These are phyloP conservation scores for Arvicanthis niloticus DNA, from an alignment of 2,113 vertebrate species.

Conservation along the genomic window DNA sequence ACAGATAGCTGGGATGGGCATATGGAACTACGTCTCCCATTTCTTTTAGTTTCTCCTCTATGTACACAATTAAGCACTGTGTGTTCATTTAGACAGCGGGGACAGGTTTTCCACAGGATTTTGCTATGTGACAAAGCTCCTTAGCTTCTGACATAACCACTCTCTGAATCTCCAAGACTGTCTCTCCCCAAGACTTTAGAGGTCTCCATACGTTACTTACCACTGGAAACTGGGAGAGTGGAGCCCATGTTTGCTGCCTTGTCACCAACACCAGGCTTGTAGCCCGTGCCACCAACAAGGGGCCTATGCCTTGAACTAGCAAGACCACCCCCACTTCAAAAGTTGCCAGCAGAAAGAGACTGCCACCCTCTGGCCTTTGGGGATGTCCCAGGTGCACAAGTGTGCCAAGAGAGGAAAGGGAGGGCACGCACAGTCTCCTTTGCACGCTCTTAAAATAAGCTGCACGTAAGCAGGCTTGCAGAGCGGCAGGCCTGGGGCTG, in stretches of 20 bases:
- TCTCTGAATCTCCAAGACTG: background rate
- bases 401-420: background rate
- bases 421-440: slow-evolving; percentile 1
- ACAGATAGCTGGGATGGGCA: background rate
- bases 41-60: background rate
- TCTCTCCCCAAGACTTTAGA: background rate
- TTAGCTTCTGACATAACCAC: background rate
- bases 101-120: background rate
- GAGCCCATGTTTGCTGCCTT: background rate
- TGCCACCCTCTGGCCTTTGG: slow-evolving; percentile 70
- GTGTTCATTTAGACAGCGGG: background rate
- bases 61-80: too few species aligned
- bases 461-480: slow-evolving; percentile 52
- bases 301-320: background rate
- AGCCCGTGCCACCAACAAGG: background rate
- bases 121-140: background rate
- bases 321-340: background rate
- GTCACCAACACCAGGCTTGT: background rate
- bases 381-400: slow-evolving; percentile 44
- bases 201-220: background rate
- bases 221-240: background rate
- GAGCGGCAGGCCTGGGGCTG: slow-evolving; percentile 68
- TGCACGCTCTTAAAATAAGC: slow-evolving; percentile 72
- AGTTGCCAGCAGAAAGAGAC: background rate
- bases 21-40: rapidly evolving